A percentile compares a stretch with the other conserved stretches of the same genome.
These are phyloP conservation scores for Gambelia wislizenii DNA, from an alignment of 2,797 vertebrate genomes.

Conservation along the genomic window DNA sequence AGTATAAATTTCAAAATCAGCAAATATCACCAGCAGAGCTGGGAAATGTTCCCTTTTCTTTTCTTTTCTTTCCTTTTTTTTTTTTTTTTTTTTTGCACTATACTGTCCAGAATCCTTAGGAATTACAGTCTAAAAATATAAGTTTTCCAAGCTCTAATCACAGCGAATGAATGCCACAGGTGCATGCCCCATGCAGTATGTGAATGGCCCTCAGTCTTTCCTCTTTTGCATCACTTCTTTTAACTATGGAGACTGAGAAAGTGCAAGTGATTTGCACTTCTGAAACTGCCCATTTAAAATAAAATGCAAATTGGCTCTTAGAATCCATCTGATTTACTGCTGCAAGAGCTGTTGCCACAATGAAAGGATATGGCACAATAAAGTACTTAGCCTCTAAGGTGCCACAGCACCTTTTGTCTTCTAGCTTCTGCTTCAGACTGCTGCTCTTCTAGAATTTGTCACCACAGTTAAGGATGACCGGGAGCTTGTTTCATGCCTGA, in stretches of 20 bases:
- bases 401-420: conserved; percentile 23
- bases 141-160: no score
- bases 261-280: conserved; percentile 22
- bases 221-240: not conserved
- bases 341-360: not conserved
- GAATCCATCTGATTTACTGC: conserved; percentile 11
- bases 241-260: conserved; percentile 10
- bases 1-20: not conserved
- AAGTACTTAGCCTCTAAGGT: conserved; percentile 31
- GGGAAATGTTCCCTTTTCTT: no score
- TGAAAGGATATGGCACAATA: conserved; percentile 8
- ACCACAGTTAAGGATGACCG: conserved; percentile 20
- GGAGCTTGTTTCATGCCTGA: conserved; percentile 30
- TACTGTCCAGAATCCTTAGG: no score
- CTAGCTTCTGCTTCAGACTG: not conserved
- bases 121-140: no score
- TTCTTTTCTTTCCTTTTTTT: no score
- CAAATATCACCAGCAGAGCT: no score
- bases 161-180: not conserved
- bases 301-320: conserved; percentile 30
- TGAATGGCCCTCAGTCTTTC: not conserved
- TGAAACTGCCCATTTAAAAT: conserved; percentile 26
- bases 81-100: no score
- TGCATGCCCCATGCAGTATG: not conserved
- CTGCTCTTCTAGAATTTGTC: conserved; percentile 48